Evolutionary conservation across 2,113 vertebrate genomes (phyloP).

Genomic region (Pitta sordida): DNA sequence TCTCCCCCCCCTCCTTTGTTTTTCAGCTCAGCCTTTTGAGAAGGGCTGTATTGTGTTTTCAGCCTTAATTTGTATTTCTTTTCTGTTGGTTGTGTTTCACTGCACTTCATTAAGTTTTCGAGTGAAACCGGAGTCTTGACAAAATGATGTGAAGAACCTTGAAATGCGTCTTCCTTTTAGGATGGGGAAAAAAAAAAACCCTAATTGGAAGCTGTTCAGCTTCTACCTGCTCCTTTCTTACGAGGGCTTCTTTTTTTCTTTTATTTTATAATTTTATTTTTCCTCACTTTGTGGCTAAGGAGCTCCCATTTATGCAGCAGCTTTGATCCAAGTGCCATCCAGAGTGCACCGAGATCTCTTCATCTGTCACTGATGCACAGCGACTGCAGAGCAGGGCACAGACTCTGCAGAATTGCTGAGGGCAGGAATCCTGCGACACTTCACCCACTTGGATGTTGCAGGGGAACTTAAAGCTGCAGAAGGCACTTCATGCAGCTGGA

Average conservation of each 20-base stretch:
- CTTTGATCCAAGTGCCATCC: background rate
- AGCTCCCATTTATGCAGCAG: background rate
- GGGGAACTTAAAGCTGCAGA: background rate
- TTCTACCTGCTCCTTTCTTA: background rate
- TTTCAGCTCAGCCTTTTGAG: background rate
- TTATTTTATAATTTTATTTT: no score
- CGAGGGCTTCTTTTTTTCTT: rapidly evolving
- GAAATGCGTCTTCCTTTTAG: background rate
- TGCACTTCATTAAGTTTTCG: background rate
- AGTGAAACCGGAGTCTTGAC: background rate
- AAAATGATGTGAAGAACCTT: background rate
- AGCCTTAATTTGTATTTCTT: background rate
- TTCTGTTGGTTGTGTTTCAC: background rate
- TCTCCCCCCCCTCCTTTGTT: background rate
- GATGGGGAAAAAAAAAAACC: background rate
- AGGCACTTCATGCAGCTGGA: background rate
- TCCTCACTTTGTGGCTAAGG: background rate
- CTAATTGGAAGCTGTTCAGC: background rate
- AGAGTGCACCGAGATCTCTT: background rate
- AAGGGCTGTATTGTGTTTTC: background rate
- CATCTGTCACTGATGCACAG: background rate
- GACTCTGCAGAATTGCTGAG: background rate
- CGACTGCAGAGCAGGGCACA: background rate
- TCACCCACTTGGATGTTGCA: background rate
- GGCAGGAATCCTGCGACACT: background rate